Percentiles rank a stretch among this genome's conserved stretches.
Conservation (phyloP, 2,888 invertebrate species). For the Lepidochitona cinerea region DNA sequence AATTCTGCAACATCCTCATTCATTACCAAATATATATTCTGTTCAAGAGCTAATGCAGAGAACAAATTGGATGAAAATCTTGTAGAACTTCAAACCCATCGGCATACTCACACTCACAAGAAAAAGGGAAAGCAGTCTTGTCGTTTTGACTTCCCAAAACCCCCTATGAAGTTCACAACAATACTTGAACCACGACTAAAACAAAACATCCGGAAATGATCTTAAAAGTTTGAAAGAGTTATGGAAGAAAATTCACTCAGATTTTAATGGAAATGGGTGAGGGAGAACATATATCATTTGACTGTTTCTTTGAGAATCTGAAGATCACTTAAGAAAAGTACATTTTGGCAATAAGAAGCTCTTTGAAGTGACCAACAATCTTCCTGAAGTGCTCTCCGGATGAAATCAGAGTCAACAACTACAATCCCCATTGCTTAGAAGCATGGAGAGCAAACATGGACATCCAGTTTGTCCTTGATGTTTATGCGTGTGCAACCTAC, state of each 20-base stretch:
- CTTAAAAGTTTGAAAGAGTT: too few relatives aligned
- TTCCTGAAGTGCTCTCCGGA: slow-evolving; percentile 20
- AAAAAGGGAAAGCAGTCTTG: too few relatives aligned
- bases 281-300: slow-evolving; percentile 6
- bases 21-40: too few relatives aligned
- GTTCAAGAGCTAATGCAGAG: too few relatives aligned
- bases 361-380: slow-evolving; percentile 3
- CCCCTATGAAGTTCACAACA: too few relatives aligned
- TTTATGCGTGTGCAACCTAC: slow-evolving; percentile 39
- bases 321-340: slow-evolving; percentile 14
- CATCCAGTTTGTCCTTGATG: slow-evolving; percentile 30
- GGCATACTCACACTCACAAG: too few relatives aligned
- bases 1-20: too few relatives aligned
- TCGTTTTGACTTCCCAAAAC: too few relatives aligned
- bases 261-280: not conserved
- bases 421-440: slow-evolving; percentile 14
- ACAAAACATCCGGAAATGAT: slow-evolving; percentile 9
- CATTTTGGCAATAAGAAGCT: slow-evolving; percentile 14
- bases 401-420: slow-evolving; percentile 21
- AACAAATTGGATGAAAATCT: too few relatives aligned
- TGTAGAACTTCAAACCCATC: too few relatives aligned
- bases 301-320: not conserved
- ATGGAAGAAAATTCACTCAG: not conserved
- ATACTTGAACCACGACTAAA: too few relatives aligned
- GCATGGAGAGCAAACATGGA: slow-evolving; percentile 32